Conservation (phyloP, 2,113 vertebrate species). For the Paramormyrops kingsleyae region DNA sequence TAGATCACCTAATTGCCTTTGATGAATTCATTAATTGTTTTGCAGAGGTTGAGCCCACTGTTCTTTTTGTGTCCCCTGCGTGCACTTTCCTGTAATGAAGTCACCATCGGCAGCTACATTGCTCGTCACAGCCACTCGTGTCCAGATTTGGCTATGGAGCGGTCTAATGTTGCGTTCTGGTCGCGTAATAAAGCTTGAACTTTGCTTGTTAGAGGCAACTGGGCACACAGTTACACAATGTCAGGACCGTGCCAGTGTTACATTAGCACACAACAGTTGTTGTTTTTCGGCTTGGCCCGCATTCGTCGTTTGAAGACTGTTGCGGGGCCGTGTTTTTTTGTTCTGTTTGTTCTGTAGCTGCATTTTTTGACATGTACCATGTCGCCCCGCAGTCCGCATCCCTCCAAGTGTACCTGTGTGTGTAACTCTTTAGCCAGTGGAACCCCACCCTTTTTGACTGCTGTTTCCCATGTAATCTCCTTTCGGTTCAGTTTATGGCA, state of each 20-base stretch:
- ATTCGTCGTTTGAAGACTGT: background rate
- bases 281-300: background rate
- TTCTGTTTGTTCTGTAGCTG: background rate
- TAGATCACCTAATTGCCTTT: constrained; percentile 51
- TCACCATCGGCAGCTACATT: constrained; percentile 5
- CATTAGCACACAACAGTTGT: background rate
- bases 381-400: background rate
- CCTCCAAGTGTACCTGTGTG: constrained; percentile 5
- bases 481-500: constrained; percentile 58
- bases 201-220: constrained; percentile 23
- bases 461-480: constrained; percentile 56
- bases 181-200: constrained; percentile 59
- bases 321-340: too few relatives aligned
- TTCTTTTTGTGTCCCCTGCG: background rate
- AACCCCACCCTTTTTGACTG: constrained; percentile 50
- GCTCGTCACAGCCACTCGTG: constrained; percentile 28
- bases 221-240: constrained; percentile 22
- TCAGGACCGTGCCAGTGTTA: background rate
- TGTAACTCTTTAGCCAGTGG: constrained; percentile 39
- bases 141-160: constrained; percentile 45
- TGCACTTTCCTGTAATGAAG: background rate
- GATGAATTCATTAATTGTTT: constrained; percentile 52
- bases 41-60: background rate
- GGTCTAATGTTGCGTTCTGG: constrained; percentile 48
- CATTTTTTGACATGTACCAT: background rate